Evolutionary conservation across 2,888 invertebrate genomes (phyloP).

Genomic region (Coenonympha glycerion): DNA sequence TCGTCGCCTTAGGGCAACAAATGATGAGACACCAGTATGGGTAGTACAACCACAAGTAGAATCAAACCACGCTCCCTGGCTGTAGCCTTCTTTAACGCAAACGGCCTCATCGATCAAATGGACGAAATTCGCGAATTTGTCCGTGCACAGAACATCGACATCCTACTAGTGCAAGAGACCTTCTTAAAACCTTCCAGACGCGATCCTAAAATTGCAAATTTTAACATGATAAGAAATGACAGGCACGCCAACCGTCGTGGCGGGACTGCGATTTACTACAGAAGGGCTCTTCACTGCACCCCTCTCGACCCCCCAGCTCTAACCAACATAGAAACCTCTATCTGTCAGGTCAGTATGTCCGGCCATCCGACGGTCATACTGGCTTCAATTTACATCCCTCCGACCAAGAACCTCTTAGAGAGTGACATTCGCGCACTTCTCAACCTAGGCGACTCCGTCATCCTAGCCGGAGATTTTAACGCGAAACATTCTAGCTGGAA

Average conservation of each 20-base stretch:
- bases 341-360: constrained; percentile 9
- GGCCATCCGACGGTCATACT: constrained; percentile 17
- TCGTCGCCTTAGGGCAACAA: no score
- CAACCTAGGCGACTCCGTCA: neutral
- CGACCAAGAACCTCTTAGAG: neutral
- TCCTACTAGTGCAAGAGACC: constrained; percentile 3
- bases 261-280: constrained; percentile 13
- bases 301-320: constrained; percentile 7
- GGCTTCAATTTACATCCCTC: constrained; percentile 8
- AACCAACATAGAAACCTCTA: constrained; percentile 23
- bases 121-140: constrained; percentile 7
- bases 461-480: neutral
- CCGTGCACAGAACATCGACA: neutral
- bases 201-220: neutral
- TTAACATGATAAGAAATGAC: neutral
- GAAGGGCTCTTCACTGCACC: neutral
- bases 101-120: constrained; percentile 4
- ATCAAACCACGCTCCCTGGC: neutral
- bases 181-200: constrained; percentile 7
- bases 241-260: neutral
- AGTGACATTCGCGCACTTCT: neutral
- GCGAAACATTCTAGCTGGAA: neutral
- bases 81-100: neutral
- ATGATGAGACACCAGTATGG: no score
- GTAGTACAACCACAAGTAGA: neutral